Evolutionary conservation across 2,113 vertebrate species (phyloP).

Genomic region (Bothrops jararaca): DNA sequence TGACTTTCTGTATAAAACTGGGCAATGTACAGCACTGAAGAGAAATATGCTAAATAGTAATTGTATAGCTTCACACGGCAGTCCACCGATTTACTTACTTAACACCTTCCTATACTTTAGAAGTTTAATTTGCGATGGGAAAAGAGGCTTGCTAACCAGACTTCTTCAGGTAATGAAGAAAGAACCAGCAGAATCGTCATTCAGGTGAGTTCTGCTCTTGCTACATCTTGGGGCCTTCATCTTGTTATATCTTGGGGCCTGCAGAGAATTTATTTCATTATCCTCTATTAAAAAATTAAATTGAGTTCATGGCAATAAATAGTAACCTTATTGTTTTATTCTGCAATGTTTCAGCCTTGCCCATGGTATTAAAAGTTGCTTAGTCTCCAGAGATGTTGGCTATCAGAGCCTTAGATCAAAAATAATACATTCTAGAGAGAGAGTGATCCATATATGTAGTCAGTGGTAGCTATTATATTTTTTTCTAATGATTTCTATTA

Average conservation of each 20-base stretch:
- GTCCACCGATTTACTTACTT: conserved; percentile 21
- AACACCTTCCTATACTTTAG: conserved; percentile 59
- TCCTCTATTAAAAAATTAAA: not conserved
- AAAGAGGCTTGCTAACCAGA: conserved; percentile 91
- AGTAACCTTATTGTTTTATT: not conserved
- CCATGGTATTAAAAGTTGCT: not conserved
- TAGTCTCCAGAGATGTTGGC: not conserved
- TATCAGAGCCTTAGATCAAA: not conserved
- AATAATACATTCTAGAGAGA: not conserved
- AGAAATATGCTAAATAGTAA: not conserved
- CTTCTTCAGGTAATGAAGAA: conserved; percentile 97
- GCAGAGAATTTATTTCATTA: not conserved
- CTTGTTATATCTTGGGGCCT: too few relatives aligned
- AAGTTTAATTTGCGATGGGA: conserved; percentile 94
- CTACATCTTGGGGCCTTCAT: not conserved
- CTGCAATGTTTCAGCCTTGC: not conserved
- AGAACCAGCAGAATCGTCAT: conserved; percentile 94
- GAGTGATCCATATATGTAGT: not conserved
- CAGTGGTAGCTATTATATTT: not conserved
- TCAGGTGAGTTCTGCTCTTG: conserved; percentile 75
- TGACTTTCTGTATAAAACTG: not conserved
- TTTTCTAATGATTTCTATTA: not conserved
- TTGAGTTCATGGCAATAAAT: not conserved
- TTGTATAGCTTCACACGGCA: not conserved
- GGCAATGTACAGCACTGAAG: not conserved